phyloP scores from a whole-genome alignment of 2,888 invertebrate genomes.

The Acronicta aceris region DNA sequence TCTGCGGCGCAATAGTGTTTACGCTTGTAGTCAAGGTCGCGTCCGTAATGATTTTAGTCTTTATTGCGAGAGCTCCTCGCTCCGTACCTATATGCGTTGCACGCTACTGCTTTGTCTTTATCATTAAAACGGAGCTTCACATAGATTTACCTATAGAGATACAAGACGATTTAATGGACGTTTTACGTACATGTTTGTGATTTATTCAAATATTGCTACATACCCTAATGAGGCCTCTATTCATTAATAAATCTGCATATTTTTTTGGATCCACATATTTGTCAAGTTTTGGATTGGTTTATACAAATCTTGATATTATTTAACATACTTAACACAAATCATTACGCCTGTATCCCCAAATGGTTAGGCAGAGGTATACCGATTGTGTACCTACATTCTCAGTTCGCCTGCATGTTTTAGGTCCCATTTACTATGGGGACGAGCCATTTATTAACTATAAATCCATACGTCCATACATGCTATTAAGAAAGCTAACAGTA shows the following conservation, averaged over 20 bases:
- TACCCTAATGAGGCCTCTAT: neutral
- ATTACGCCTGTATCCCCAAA: too few species aligned
- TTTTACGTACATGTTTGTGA: constrained; percentile 5
- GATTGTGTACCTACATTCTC: too few species aligned
- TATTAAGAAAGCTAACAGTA: too few species aligned
- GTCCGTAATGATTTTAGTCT: constrained; percentile 52
- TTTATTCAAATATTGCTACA: neutral
- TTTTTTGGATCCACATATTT: constrained; percentile 6
- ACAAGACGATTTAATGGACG: constrained; percentile 11
- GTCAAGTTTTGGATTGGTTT: neutral
- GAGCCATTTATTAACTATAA: too few species aligned
- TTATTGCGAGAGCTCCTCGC: constrained; percentile 38
- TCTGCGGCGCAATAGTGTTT: constrained; percentile 54
- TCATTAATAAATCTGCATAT: constrained; percentile 4
- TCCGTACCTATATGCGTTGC: constrained; percentile 19
- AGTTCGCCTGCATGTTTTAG: too few species aligned
- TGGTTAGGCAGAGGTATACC: too few species aligned
- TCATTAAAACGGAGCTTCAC: constrained; percentile 35
- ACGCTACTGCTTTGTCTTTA: constrained; percentile 31
- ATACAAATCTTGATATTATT: too few species aligned
- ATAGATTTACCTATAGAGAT: constrained; percentile 29
- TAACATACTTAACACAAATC: too few species aligned
- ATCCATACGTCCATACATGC: too few species aligned
- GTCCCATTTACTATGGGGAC: too few species aligned
- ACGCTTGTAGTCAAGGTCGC: constrained; percentile 50